Evolutionary conservation across 1,140 invertebrate species (phyloP).

Genomic region (Neocloeon triangulifer): DNA sequence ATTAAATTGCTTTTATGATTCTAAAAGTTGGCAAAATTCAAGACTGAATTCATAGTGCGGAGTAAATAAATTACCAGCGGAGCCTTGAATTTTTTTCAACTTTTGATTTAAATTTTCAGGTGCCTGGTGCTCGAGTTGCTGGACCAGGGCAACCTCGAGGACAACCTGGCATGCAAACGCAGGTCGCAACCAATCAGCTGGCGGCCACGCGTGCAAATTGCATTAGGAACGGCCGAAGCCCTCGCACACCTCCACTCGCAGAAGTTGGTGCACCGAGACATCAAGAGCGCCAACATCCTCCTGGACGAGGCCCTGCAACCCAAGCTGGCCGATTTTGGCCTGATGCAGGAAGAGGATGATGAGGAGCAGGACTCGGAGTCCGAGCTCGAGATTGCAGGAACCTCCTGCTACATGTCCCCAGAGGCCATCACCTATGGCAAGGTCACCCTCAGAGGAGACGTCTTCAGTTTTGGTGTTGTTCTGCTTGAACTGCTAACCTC

Average conservation of each 20-base stretch:
- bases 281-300: conserved; percentile 55
- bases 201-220: conserved; percentile 27
- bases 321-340: conserved; percentile 54
- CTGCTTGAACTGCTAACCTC: conserved; percentile 43
- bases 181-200: conserved; percentile 17
- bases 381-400: no score
- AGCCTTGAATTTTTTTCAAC: no score
- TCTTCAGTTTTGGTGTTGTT: conserved; percentile 56
- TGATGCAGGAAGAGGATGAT: conserved; percentile 28
- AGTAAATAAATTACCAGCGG: no score
- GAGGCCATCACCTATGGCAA: conserved; percentile 46
- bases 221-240: conserved; percentile 31
- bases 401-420: conserved; percentile 49
- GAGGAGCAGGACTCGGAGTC: conserved; percentile 14
- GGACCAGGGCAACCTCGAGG: conserved; percentile 37
- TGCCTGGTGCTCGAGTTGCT: conserved; percentile 48
- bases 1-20: no score
- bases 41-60: no score
- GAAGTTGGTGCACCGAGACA: conserved; percentile 42
- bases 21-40: no score
- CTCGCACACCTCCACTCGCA: conserved; percentile 35
- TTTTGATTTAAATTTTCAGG: no score
- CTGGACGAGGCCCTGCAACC: conserved; percentile 32
- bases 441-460: conserved; percentile 46
- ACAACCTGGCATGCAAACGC: conserved; percentile 25